These are phyloP conservation scores for Trachythela sp. DNA, from an alignment of 64 coral and sea anemone genomes.

Conservation along the genomic window DNA sequence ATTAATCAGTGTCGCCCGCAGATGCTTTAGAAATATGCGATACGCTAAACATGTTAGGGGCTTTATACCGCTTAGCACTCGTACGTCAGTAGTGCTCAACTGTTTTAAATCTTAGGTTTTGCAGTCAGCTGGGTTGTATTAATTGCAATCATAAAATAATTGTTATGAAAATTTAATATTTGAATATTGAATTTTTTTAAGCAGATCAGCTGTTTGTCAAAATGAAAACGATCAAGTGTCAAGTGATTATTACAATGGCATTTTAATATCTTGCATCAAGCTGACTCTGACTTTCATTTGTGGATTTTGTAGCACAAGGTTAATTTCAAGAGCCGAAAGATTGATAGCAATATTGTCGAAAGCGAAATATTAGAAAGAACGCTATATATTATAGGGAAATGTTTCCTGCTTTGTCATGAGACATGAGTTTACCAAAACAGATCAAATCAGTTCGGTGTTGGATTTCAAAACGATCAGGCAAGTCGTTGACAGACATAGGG, in stretches of 20 bases:
- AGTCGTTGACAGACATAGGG: neutral
- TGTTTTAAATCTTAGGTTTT: neutral
- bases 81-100: neutral
- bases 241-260: neutral
- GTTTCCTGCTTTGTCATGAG: neutral
- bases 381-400: neutral
- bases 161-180: neutral
- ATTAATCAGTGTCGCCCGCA: neutral
- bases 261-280: no score
- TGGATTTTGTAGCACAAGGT: neutral
- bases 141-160: neutral
- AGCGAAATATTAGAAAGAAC: neutral
- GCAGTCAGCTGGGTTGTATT: neutral
- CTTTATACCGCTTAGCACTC: neutral
- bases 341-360: neutral
- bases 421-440: constrained; percentile 4
- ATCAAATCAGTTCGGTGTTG: constrained; percentile 4
- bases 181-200: neutral
- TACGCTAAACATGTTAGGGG: neutral
- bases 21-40: neutral
- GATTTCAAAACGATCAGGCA: neutral
- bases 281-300: neutral
- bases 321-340: neutral
- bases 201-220: neutral
- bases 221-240: neutral